phyloP scores from a whole-genome alignment of 2,888 invertebrate genomes.

The Cepaea hortensis region DNA sequence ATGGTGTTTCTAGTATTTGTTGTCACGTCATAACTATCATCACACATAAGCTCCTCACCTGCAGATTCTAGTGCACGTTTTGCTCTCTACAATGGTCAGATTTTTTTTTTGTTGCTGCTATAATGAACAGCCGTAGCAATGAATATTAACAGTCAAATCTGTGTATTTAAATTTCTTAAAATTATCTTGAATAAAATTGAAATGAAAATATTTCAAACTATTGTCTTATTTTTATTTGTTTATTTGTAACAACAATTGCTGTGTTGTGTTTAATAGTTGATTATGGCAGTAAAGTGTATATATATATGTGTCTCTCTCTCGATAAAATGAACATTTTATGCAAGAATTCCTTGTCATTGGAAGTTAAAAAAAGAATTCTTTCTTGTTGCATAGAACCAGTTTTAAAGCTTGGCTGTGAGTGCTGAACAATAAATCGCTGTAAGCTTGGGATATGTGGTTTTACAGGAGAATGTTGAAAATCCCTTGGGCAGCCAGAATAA shows the following conservation, averaged over 20 bases:
- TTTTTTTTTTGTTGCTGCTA: neutral
- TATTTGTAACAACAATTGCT: neutral
- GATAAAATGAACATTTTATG: no score
- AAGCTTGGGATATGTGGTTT: no score
- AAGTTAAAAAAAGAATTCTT: no score
- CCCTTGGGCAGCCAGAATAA: no score
- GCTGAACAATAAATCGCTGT: no score
- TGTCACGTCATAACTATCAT: neutral
- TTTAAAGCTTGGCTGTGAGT: no score
- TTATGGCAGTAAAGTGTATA: no score
- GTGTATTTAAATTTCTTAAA: constrained; percentile 26
- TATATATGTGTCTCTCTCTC: no score
- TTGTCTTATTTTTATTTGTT: neutral
- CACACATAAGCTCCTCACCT: neutral
- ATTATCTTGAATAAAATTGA: constrained; percentile 16
- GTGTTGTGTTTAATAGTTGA: no score
- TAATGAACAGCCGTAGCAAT: neutral
- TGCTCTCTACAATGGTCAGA: neutral
- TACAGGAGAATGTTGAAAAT: no score
- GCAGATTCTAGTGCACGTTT: neutral
- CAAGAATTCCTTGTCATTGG: no score
- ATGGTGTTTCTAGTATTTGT: neutral
- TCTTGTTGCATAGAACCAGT: no score
- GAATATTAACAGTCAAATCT: neutral
- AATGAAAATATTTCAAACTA: neutral